phyloP scores from a whole-genome alignment of 2,797 vertebrate genomes.

The Xiphorhynchus erythropygius region DNA sequence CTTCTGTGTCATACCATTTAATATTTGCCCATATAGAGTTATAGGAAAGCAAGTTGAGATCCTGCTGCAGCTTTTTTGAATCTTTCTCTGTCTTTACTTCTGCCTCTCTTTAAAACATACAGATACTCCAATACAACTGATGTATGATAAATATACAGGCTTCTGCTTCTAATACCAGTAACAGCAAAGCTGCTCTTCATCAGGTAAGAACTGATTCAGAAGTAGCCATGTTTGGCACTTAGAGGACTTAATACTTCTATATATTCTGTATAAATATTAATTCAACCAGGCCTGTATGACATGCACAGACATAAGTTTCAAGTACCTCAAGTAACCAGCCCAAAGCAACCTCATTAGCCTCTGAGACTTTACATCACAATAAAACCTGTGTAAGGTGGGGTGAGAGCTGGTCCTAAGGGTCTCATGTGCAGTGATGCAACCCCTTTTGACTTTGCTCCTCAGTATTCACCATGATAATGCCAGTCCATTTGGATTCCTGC shows the following conservation, averaged over 20 bases:
- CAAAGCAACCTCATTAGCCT: not conserved
- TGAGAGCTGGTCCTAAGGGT: not conserved
- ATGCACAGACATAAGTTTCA: not conserved
- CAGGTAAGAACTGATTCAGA: not conserved
- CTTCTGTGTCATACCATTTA: not conserved
- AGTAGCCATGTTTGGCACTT: not conserved
- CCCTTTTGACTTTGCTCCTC: not conserved
- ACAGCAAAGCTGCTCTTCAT: not conserved
- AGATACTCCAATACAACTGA: not conserved
- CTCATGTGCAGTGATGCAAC: not conserved
- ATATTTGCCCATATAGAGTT: constrained; percentile 34
- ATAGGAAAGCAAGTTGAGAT: constrained; percentile 55
- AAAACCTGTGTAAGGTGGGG: not conserved
- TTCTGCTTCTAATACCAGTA: not conserved
- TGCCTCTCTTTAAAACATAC: not conserved
- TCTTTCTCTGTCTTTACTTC: fast-evolving
- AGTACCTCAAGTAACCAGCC: not conserved
- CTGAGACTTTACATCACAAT: not conserved
- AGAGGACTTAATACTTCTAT: not conserved
- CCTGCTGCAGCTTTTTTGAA: constrained; percentile 10
- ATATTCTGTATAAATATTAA: not conserved
- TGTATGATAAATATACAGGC: constrained; percentile 1
- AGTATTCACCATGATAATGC: not conserved
- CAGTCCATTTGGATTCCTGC: not conserved
- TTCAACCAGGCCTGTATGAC: not conserved